These are phyloP conservation scores for Eulimnadia texana DNA, from an alignment of 1,140 invertebrate species.

Conservation along the genomic window DNA sequence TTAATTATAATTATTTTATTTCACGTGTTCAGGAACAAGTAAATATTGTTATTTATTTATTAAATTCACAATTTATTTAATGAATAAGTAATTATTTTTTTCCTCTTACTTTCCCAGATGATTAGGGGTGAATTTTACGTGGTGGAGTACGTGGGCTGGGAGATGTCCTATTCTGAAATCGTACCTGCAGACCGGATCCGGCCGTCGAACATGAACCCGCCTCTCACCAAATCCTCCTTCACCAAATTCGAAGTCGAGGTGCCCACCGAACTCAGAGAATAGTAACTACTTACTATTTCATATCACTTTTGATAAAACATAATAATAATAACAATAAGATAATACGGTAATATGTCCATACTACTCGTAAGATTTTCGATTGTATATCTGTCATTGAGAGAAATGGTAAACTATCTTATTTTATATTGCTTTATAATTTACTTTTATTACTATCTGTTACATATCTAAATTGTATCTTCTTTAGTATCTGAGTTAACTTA, in stretches of 20 bases:
- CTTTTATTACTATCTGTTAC: no score
- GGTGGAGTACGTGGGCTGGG: conserved; percentile 78
- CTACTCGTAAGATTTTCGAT: background rate
- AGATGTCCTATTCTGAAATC: conserved; percentile 80
- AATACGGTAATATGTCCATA: background rate
- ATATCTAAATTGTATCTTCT: no score
- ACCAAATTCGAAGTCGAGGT: conserved; percentile 85
- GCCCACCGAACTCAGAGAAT: conserved; percentile 82
- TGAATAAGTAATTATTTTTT: background rate
- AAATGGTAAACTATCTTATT: background rate
- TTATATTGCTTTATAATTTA: no score
- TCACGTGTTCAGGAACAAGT: no score
- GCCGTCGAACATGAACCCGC: conserved; percentile 59
- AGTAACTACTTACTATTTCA: no score
- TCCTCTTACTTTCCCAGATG: conserved; percentile 40
- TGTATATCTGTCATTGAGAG: background rate
- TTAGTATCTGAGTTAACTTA: no score
- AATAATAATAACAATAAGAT: no score
- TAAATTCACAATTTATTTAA: no score
- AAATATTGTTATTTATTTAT: background rate
- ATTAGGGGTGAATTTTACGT: conserved; percentile 83
- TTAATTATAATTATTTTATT: no score
- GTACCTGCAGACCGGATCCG: conserved; percentile 62
- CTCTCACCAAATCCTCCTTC: conserved; percentile 76
- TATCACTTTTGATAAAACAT: background rate